Evolutionary conservation across 2,888 invertebrate genomes (phyloP).

Genomic region (Stenodema calcarata): DNA sequence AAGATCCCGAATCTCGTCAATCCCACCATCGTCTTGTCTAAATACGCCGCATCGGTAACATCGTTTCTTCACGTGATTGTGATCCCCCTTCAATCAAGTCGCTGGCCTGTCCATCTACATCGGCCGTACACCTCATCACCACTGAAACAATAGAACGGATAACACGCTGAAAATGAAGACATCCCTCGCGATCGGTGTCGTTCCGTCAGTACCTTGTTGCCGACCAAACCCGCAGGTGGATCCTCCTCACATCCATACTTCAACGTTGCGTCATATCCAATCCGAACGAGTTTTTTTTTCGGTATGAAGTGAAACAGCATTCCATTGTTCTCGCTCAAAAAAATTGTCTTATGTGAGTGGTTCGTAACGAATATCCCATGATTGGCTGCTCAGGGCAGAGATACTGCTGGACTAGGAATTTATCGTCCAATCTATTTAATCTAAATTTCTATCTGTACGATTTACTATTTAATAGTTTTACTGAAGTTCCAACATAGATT

Average conservation of each 20-base stretch:
- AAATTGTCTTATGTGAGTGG: background rate
- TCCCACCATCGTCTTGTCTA: too few species aligned
- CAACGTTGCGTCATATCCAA: background rate
- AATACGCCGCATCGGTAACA: too few species aligned
- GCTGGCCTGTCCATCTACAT: background rate
- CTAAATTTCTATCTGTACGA: too few species aligned
- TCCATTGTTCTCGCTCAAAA: background rate
- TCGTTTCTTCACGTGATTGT: too few species aligned
- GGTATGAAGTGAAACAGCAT: background rate
- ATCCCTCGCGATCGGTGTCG: background rate
- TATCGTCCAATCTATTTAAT: too few species aligned
- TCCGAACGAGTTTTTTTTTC: background rate
- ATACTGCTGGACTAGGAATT: too few species aligned
- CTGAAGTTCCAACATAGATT: too few species aligned
- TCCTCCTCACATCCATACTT: background rate
- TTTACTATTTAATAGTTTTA: too few species aligned
- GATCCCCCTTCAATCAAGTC: background rate
- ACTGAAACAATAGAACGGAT: background rate
- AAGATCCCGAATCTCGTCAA: too few species aligned
- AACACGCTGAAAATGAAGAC: background rate
- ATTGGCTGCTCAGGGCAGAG: too few species aligned
- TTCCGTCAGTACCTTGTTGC: background rate
- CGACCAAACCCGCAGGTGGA: background rate
- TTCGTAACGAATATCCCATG: too few species aligned
- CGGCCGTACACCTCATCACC: background rate